Conservation (phyloP, 2,113 vertebrate species). For the Muscicapa adusta region DNA sequence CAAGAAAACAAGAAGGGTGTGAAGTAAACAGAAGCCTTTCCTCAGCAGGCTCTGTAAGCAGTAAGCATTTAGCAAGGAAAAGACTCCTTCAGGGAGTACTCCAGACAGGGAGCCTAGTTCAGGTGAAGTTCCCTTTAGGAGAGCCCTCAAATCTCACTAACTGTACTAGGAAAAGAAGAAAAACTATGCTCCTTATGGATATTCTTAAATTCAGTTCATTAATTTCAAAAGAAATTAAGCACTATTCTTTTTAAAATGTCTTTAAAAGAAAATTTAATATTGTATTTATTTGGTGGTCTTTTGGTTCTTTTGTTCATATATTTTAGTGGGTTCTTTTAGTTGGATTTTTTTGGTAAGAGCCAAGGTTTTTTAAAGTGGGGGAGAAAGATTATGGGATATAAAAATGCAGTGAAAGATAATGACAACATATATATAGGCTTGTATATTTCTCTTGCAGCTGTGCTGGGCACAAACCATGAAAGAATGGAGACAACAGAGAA, state of each 20-base stretch:
- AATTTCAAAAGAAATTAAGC: not conserved
- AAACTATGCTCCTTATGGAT: not conserved
- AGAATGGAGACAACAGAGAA: not conserved
- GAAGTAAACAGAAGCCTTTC: not conserved
- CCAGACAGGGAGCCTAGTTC: not conserved
- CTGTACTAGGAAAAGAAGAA: not conserved
- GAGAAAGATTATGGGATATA: not conserved
- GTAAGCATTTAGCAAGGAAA: not conserved
- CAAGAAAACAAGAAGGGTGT: not conserved
- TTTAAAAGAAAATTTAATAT: not conserved
- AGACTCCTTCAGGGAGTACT: not conserved
- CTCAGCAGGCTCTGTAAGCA: not conserved
- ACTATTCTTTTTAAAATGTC: not conserved
- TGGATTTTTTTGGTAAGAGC: not conserved
- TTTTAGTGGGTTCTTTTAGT: not conserved
- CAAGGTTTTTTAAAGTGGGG: rapidly evolving
- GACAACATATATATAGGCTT: not conserved
- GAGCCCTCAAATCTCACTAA: not conserved
- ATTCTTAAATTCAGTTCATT: not conserved
- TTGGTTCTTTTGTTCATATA: not conserved
- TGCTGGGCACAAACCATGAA: not conserved
- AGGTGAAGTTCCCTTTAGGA: not conserved
- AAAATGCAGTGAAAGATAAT: not conserved
- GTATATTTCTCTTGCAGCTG: not conserved
- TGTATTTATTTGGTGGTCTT: not conserved